Evolutionary conservation across 2,797 vertebrate genomes (phyloP), one percentile per base, ranked within the genome.

Genomic region (Apogon talboti): DNA sequence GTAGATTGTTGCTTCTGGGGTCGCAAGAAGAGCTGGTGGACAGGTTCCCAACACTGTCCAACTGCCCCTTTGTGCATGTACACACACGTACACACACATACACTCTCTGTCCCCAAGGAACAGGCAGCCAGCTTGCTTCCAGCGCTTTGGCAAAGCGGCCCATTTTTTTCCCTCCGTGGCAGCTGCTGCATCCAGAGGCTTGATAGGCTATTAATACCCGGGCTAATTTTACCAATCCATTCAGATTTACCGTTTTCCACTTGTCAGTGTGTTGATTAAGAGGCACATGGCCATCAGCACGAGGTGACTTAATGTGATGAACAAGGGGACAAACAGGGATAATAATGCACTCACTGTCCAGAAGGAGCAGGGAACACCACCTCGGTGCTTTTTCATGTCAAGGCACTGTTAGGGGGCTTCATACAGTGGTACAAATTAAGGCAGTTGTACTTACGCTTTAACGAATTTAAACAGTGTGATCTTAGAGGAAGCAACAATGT

Each of bases 141-240:
- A 79, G 87, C 84, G 48, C 82, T 90, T 92, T 93, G 92, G 91
- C 92, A 92, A 86, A 81, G 72, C 69, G 76, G 73, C 76, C 81
- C 78, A 58, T 84, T 90, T 85, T 87, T 86, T 81, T 45, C 37
- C 8, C 74, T 82, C 57, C 76, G 67, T 85, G 91, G 91, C 93
- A 94, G 92, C 92, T 94, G 93, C 91, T 87, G 90, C 91, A 82
- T 94, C 92, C 92, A 90, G 85, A 89, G 91, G 90, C 89, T 89
- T 92, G 92, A 92, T 91, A 84, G 91, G 87, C 92, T 93, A 91
- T 93, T 93, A 94, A 93, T 94, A 92, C 87, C 79, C 79, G 2
- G 57, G 92, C 89, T 94, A 93, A 94, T 94, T 93, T 92, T 88
- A 92, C 91, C 92, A 85, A 92, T 93, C 91, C 85, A 92, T 94